Conservation (phyloP, 2,797 vertebrate species). For the Nyctibius grandis region DNA sequence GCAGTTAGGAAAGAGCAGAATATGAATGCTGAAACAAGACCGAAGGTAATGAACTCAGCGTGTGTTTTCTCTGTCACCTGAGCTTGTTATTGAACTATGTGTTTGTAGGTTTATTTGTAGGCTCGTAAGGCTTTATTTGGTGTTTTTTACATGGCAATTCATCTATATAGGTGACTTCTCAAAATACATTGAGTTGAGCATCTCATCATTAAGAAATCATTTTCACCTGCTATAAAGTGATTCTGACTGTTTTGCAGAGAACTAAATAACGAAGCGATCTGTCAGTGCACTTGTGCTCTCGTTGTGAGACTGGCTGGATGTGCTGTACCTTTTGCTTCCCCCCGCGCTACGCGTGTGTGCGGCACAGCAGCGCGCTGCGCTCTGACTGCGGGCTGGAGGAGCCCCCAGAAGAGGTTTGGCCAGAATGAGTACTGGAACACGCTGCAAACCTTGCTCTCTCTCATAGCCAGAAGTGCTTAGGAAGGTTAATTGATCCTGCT, state of each 20-base stretch:
- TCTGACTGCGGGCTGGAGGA: neutral
- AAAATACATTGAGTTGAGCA: neutral
- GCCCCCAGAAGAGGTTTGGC: neutral
- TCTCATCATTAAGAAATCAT: fast-evolving
- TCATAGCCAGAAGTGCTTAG: fast-evolving
- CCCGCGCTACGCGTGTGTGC: fast-evolving
- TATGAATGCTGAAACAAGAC: neutral
- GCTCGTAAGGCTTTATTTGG: neutral
- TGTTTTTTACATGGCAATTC: fast-evolving
- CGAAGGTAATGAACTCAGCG: neutral
- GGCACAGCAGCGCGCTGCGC: neutral
- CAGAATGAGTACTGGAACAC: fast-evolving
- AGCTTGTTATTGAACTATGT: neutral
- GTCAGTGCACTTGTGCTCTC: fast-evolving
- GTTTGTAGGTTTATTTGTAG: neutral
- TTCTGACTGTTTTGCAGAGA: neutral
- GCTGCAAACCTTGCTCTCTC: fast-evolving
- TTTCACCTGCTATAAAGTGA: fast-evolving
- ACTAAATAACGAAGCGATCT: neutral
- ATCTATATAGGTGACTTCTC: neutral
- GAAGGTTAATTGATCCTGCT: neutral
- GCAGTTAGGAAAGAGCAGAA: neutral
- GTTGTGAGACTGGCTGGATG: fast-evolving
- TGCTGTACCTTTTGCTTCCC: fast-evolving
- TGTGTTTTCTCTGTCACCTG: neutral